Evolutionary conservation across 1,140 invertebrate species (phyloP), one percentile per base, ranked within the genome.

Genomic region (Holotrichia oblita): DNA sequence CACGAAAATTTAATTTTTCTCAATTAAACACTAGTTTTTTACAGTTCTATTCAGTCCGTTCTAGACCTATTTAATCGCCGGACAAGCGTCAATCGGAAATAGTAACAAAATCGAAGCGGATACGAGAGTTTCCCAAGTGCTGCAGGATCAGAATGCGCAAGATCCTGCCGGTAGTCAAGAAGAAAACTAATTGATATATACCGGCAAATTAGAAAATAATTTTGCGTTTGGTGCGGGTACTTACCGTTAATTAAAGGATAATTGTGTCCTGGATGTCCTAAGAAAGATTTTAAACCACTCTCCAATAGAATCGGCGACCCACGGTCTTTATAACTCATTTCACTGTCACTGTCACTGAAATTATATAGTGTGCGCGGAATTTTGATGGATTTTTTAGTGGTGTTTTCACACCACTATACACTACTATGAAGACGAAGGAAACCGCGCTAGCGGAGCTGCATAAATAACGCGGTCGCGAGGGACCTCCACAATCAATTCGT

Each of bases 321-420:
- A 64, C 85, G 81, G 80, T 87, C 86, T 81, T 86, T 86, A 82
- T 85, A 86, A 81, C 85, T 86, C 86, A 87, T 87, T 83, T 86
- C 85, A 86, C 85, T 86, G 79, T 86, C 85, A 86, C 85, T 86
- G 81, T 86, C 85, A 86, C 85, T 86, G 76, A 86, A 86, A 83
- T 85, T 85, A 81, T 85, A 85, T 78, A 82, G 83, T 82, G 84
- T 84, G 80, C 84, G 84, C 84, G 85, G 85, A 86, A 86, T 86
- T 85, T 86, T 86, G 85, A 80, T 82, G 81, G 82, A 79, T 84
- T 81, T 80, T 85, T 81, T 75, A 83, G 82, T 81, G 82, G 84
- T 81, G 80, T 78, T 41, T 73, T 48, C 17, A 80, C 81, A 85
- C 83, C 81, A 81, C 82, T 83, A 82, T 78, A 74, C 80, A 81